A percentile compares a stretch with the other conserved stretches of the same genome.
These are phyloP conservation scores for Cybosia mesomella DNA, from an alignment of 2,888 invertebrate species.

Conservation along the genomic window DNA sequence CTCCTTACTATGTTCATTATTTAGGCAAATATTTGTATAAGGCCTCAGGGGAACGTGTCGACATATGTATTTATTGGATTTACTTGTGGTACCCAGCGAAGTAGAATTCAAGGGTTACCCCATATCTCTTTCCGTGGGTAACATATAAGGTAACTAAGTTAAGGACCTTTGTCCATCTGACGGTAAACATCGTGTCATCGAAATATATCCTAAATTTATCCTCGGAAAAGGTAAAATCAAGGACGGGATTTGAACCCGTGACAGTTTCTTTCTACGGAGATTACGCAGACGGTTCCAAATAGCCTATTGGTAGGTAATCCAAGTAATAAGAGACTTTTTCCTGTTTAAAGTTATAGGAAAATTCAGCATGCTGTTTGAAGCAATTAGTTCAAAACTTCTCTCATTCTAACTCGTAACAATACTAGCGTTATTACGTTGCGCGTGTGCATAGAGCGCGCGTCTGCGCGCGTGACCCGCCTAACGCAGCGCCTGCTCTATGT, in stretches of 20 bases:
- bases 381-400: background rate
- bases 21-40: constrained; percentile 17
- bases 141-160: background rate
- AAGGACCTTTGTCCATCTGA: background rate
- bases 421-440: no score
- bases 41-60: background rate
- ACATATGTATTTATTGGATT: background rate
- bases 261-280: no score
- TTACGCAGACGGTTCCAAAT: no score
- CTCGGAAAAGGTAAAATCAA: background rate
- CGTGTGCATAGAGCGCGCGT: no score
- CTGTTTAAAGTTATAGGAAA: no score
- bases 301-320: no score
- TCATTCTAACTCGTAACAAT: no score
- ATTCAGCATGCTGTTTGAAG: no score
- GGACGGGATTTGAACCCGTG: background rate
- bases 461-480: no score
- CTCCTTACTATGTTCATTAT: constrained; percentile 18
- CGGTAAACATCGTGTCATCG: background rate
- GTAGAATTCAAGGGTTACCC: background rate
- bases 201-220: background rate
- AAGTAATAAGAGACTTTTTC: no score
- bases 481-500: no score
- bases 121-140: background rate
- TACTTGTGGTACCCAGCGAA: background rate